Conservation (phyloP, 2,888 invertebrate species). For the Oxycera nigricornis region DNA sequence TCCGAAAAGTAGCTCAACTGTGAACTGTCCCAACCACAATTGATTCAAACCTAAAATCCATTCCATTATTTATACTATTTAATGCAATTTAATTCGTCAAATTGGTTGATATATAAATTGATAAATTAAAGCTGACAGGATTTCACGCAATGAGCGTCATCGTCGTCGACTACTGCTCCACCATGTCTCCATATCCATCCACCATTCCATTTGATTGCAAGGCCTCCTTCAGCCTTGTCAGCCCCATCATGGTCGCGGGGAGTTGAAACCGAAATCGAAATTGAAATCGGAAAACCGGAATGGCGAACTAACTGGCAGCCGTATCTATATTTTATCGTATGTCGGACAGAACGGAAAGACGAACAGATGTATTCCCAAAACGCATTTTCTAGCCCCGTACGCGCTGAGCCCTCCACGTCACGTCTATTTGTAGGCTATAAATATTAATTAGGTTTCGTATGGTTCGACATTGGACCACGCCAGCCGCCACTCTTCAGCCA, state of each 20-base stretch:
- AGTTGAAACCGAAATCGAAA: background rate
- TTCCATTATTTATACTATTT: background rate
- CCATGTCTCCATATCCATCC: background rate
- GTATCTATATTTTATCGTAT: background rate
- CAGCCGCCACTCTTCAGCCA: background rate
- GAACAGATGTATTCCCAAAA: slow-evolving; percentile 19
- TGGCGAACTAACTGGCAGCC: background rate
- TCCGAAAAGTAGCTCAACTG: too few species aligned
- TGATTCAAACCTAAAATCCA: background rate
- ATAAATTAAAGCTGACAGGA: slow-evolving; percentile 32
- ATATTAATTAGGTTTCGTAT: slow-evolving; percentile 39
- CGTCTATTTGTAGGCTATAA: slow-evolving; percentile 31
- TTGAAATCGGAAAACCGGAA: slow-evolving; percentile 30
- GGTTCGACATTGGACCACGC: slow-evolving; percentile 35
- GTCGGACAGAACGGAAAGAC: background rate
- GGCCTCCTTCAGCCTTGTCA: background rate
- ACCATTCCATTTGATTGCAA: background rate
- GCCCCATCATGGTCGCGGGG: background rate
- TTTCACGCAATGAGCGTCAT: slow-evolving; percentile 13
- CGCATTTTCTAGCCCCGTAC: background rate
- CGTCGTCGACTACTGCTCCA: background rate
- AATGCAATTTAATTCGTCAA: slow-evolving; percentile 4
- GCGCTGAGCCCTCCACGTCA: background rate
- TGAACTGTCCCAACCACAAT: background rate
- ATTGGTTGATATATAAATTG: slow-evolving; percentile 23